phyloP scores from a whole-genome alignment of 2,797 vertebrate genomes.

The Malurus leucopterus region DNA sequence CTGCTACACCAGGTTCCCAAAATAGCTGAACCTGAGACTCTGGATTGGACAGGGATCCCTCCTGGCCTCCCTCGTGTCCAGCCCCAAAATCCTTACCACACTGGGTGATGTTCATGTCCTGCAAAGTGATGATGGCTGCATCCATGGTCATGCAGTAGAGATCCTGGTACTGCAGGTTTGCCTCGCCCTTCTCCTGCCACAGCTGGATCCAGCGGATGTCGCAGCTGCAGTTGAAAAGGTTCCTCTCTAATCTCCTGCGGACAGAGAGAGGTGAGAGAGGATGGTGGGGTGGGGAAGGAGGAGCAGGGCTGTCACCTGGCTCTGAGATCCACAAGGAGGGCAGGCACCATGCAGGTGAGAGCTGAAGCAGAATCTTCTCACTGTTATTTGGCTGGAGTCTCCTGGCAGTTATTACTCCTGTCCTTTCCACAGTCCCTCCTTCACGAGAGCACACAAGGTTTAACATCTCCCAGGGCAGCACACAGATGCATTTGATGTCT shows the following conservation, averaged over 20 bases:
- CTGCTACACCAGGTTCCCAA: neutral
- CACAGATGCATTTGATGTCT: rapidly evolving
- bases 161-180: slow-evolving; percentile 84
- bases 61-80: neutral
- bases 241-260: slow-evolving; percentile 85
- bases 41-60: neutral
- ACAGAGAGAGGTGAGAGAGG: slow-evolving; percentile 31
- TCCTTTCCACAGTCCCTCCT: neutral
- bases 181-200: slow-evolving; percentile 92
- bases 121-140: slow-evolving; percentile 79
- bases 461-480: neutral
- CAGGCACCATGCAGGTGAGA: neutral
- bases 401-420: rapidly evolving
- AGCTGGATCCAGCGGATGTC: slow-evolving; percentile 98
- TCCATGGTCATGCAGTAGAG: slow-evolving; percentile 87
- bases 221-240: slow-evolving; percentile 93
- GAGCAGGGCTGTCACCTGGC: neutral
- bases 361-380: neutral
- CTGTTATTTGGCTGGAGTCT: rapidly evolving
- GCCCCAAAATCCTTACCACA: slow-evolving; percentile 81
- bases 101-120: slow-evolving; percentile 91
- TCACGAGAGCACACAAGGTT: neutral
- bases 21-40: neutral
- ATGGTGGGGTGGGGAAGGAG: neutral
- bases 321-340: neutral